Evolutionary conservation across 2,888 invertebrate genomes (phyloP).

Genomic region (Andrena flavipes): DNA sequence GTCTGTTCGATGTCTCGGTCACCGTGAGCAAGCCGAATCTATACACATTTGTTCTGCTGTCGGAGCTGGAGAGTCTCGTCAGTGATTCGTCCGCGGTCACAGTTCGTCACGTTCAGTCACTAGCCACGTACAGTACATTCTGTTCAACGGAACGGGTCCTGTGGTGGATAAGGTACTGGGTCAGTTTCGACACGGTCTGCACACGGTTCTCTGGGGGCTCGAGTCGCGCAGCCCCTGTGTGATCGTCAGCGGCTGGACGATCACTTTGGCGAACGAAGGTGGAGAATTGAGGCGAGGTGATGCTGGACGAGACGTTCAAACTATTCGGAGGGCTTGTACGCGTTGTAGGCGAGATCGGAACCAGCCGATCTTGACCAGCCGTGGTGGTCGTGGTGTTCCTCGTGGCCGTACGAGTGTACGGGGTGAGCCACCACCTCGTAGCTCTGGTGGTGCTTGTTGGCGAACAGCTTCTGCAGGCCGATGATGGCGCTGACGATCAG

Average conservation of each 20-base stretch:
- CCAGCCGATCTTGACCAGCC: constrained; percentile 89
- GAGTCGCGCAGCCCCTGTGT: constrained; percentile 57
- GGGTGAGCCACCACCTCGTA: constrained; percentile 88
- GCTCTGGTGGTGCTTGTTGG: constrained; percentile 89
- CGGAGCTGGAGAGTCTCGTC: constrained; percentile 7
- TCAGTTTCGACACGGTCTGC: neutral
- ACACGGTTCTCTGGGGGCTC: constrained; percentile 33
- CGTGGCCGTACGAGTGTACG: constrained; percentile 78
- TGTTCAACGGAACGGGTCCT: neutral
- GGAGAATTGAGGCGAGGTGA: constrained; percentile 56
- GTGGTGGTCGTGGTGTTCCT: constrained; percentile 87
- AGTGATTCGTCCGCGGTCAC: constrained; percentile 35
- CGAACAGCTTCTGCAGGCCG: constrained; percentile 92
- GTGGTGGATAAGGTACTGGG: neutral
- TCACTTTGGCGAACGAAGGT: constrained; percentile 70
- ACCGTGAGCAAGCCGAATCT: constrained; percentile 28
- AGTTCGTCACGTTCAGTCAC: constrained; percentile 53
- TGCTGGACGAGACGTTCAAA: constrained; percentile 11
- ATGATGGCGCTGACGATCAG: constrained; percentile 91
- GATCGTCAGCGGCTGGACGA: constrained; percentile 57
- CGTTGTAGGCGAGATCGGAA: constrained; percentile 90
- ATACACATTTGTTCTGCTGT: neutral
- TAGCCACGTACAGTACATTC: constrained; percentile 37
- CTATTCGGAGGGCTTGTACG: constrained; percentile 85
- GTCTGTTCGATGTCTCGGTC: constrained; percentile 18